Base-by-base conservation (phyloP, 2,888 invertebrate genomes). In the Xanthia togata region DNA sequence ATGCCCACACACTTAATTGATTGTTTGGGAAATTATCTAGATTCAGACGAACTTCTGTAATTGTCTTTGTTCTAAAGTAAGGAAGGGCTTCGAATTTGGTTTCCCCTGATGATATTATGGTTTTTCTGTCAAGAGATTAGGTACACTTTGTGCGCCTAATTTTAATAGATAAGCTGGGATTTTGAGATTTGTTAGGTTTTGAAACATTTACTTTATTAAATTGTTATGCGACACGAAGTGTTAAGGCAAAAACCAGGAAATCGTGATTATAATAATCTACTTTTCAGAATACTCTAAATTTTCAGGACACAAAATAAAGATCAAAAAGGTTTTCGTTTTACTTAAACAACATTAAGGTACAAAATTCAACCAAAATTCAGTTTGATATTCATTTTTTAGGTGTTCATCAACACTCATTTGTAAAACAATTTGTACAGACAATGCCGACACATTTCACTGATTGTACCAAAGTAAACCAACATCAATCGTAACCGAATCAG, bases 1-100 rank as follows among this genome's bases (percentile, higher is more conserved):
- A 83, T 80, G 80, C 81, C 70, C 88, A 85, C 89, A 89, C 83
- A n/a, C 78, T 85, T 83, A 82, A 83, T 81, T 85, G 82, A 87
- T 88, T 87, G 85, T 82, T 84, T 74, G 69, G 63, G 63, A 85
- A 84, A 80, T 86, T 82, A 83, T 85, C 84, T 79, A 80, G 85
- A 85, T 81, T 82, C 41, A 73, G 62, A 41, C 38, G 4, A 82
- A 79, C 85, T 88, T 82, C 67, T 79, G 50, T 78, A 79, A 88
- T 88, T 83, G 76, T 81, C 60, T 87, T 84, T 78, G 87, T 88
- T 73, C 41, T 68, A 59, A 79, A 75, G 74, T 79, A 62, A 70
- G 76, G 44, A 55, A 68, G n/a, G 70, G 26, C 1, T 71, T 50
- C 17, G 3, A 35, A 35, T 71, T 59, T 23, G n/a, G 57, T 70